Evolutionary conservation across 2,888 invertebrate species (phyloP), one percentile per base, ranked within the genome.

Genomic region (Keiferia lycopersicella): DNA sequence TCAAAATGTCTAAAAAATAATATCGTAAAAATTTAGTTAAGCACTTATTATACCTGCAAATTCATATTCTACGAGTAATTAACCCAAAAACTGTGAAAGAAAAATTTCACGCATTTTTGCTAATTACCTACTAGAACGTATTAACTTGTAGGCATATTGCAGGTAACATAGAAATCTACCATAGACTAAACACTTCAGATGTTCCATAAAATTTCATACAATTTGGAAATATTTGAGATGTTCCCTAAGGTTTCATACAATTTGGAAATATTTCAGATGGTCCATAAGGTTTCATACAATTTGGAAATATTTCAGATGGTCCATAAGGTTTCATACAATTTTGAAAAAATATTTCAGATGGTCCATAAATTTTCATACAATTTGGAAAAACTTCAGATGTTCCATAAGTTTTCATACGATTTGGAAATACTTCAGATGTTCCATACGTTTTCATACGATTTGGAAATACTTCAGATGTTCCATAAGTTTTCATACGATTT

Each of bases 291-390:
- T 77, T 74, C 75, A 79, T 77, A 72, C 72, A 67, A 73, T 76
- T 74, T 69, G 64, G 6, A 48, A 4, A 18, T 22, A 22, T 22
- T 39, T 58, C 64, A 65, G 62, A 65, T 62, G 64, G 39, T 59
- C 71, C 72, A 72, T 26, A 53, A 69, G 66, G 68, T 71, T 77
- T 74, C 75, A 79, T 77, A 72, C 72, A 67, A 73, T 76, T 74
- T 69, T 64, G 6, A 26, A 2, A 4, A n/a, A n/a, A n/a, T 6
- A 26, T 2, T 26, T 26, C 2, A 26, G 26, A 26, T 6, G 26
- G 3, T 26, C 26, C 6, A 2, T 26, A n/a, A n/a, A n/a, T n/a
- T n/a, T n/a, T n/a, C n/a, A n/a, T n/a, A n/a, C n/a, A n/a, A n/a
- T n/a, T n/a, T n/a, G n/a, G n/a, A 48, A 4, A 18, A 14, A 22